Evolutionary conservation across 2,797 vertebrate genomes (phyloP), one percentile per base, ranked within the genome.

Genomic region (Lepilemur septentrionalis): DNA sequence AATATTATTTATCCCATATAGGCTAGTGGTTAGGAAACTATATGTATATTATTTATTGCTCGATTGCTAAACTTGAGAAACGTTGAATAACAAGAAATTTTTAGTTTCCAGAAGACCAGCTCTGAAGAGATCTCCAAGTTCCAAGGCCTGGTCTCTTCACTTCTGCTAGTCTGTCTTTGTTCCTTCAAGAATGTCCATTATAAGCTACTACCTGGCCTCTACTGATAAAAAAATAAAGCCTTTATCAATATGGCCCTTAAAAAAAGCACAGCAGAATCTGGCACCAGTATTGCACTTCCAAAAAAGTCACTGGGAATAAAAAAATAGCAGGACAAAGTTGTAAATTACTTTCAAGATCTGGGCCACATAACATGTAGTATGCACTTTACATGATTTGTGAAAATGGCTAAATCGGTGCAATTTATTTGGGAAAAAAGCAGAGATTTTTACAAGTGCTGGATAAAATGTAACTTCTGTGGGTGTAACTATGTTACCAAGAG

Each of bases 331-430:
- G 63, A 48, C 35, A 87, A 86, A 91, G 79, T 63, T 88, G 55
- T 85, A 94, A 89, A 86, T 76, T 67, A 85, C 75, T 95, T 48
- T 94, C 35, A 92, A 61, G 63, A 85, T 41, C 41, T 86, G 55
- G 78, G 76, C 18, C 81, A 84, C 93, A 73, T 67, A 72, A 67
- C 41, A 82, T 0, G n/a, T 30, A n/a, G 25, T 63, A 70, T n/a
- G 6, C 48, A 12, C 38, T 92, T 72, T 35, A 70, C 0, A 8
- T 80, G 89, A 82, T 92, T 38, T 76, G 28, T 75, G 70, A 38
- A 76, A 91, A 93, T 48, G 65, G 65, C 28, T 67, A 80, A 7
- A 25, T 15, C 30, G 48, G 57, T 70, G 12, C 35, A 83, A 92
- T 92, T 18, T 67, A 13, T 72, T 83, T 80, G 14, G 72, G 13